phyloP scores from a whole-genome alignment of 2,797 vertebrate genomes.

The Siniperca obscura region DNA sequence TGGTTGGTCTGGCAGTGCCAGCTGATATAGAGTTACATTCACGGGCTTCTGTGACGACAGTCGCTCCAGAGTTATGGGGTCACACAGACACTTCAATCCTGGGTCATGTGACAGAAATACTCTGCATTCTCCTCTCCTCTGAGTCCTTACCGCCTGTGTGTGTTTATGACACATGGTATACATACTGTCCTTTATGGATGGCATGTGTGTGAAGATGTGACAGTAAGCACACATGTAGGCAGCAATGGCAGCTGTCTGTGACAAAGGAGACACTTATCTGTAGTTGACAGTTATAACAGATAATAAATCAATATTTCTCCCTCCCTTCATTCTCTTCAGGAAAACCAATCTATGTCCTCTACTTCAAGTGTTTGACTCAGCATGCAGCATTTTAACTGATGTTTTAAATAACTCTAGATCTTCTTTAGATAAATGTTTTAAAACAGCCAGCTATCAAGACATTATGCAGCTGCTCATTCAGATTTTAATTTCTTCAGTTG shows the following conservation, averaged over 20 bases:
- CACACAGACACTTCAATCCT: conserved; percentile 53
- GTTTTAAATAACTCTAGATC: neutral
- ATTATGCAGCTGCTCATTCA: conserved; percentile 3
- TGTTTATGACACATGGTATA: conserved; percentile 6
- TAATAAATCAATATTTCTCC: neutral
- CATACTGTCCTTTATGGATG: neutral
- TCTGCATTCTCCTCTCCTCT: conserved; percentile 36
- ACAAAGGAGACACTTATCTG: neutral
- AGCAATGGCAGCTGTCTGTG: conserved; percentile 19
- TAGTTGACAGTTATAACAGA: neutral
- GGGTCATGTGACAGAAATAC: conserved; percentile 69
- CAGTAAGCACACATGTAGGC: neutral
- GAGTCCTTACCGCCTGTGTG: neutral
- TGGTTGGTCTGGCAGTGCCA: conserved; percentile 14
- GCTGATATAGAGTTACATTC: conserved; percentile 49
- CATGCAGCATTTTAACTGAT: neutral
- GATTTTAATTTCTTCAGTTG: neutral
- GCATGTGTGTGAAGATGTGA: conserved; percentile 3
- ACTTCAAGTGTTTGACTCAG: neutral
- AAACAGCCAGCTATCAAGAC: neutral
- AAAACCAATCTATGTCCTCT: neutral
- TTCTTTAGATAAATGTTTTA: neutral
- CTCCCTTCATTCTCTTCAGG: neutral
- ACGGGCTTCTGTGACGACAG: conserved; percentile 57
- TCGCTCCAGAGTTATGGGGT: conserved; percentile 73